A percentile compares a stretch with the other conserved stretches of the same genome.
These are phyloP conservation scores for Crossaster papposus DNA, from an alignment of 53 echinoderm and acorn worm species.

Conservation along the genomic window DNA sequence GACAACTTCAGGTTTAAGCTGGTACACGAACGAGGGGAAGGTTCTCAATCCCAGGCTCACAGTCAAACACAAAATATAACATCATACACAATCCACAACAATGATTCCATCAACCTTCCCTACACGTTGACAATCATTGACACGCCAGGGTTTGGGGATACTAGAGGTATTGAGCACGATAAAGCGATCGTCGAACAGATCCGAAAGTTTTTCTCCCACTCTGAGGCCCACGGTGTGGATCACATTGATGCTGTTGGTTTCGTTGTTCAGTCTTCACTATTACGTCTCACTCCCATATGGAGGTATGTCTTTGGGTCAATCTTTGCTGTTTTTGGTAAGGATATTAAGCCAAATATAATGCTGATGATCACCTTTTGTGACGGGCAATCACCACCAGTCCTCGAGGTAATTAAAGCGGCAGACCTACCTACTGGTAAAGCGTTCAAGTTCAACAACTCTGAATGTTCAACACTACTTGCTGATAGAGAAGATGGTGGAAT, in stretches of 20 bases:
- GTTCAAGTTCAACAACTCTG: conserved; percentile 77
- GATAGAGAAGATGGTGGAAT: background rate
- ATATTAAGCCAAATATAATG: conserved; percentile 68
- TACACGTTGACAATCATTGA: conserved; percentile 74
- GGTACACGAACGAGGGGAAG: conserved; percentile 56
- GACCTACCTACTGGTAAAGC: conserved; percentile 41
- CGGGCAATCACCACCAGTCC: conserved; percentile 61
- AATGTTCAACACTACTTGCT: conserved; percentile 71
- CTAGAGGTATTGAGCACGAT: conserved; percentile 69
- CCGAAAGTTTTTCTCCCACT: conserved; percentile 53
- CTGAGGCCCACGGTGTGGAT: conserved; percentile 51
- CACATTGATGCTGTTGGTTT: conserved; percentile 75
- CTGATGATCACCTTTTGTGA: conserved; percentile 70
- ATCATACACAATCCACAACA: conserved; percentile 65
- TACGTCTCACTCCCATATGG: conserved; percentile 64
- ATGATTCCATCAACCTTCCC: conserved; percentile 34
- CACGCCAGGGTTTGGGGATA: conserved; percentile 82
- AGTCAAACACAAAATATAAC: conserved; percentile 71
- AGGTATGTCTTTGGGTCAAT: conserved; percentile 68
- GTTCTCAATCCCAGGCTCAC: conserved; percentile 50
- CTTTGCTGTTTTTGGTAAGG: conserved; percentile 68
- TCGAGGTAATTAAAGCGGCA: conserved; percentile 60
- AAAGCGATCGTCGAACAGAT: conserved; percentile 71
- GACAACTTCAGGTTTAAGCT: conserved; percentile 71
- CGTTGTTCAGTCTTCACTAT: conserved; percentile 60